A percentile compares a stretch with the other conserved stretches of the same genome.
These are phyloP conservation scores for Xestia rhomboidea DNA, from an alignment of 2,888 invertebrate species.

Conservation along the genomic window DNA sequence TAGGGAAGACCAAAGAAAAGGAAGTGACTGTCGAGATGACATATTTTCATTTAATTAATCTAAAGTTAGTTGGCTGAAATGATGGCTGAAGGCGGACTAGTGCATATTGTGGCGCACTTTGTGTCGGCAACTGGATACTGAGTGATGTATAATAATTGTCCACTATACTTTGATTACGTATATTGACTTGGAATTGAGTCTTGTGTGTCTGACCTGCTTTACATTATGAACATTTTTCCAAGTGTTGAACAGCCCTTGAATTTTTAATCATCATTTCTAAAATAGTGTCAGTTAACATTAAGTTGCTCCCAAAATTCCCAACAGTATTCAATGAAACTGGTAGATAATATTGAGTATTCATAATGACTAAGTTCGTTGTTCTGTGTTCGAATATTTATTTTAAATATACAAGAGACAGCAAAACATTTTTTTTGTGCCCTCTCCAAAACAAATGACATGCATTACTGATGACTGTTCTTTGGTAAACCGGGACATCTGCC, in stretches of 20 bases:
- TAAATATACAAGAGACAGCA: neutral
- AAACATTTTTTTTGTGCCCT: neutral
- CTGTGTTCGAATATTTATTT: neutral
- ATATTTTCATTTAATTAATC: no score
- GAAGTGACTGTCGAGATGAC: neutral
- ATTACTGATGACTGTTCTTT: slow-evolving; percentile 50
- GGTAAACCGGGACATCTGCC: slow-evolving; percentile 58
- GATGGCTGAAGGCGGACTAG: no score
- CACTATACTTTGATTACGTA: no score
- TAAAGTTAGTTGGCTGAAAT: no score
- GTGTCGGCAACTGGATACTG: no score
- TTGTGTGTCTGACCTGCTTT: neutral
- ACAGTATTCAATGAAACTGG: neutral
- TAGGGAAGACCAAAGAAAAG: neutral
- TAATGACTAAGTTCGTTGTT: neutral
- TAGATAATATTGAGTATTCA: neutral
- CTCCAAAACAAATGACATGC: slow-evolving; percentile 49
- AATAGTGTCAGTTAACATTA: neutral
- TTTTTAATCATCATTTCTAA: neutral
- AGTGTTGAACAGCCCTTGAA: neutral
- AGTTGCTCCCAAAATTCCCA: no score
- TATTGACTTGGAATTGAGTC: neutral
- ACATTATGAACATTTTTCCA: neutral
- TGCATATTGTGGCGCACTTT: no score
- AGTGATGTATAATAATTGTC: no score